A percentile compares a stretch with the other conserved stretches of the same genome.
These are phyloP conservation scores for Araneus ventricosus DNA, from an alignment of 1,140 invertebrate species.

Conservation along the genomic window DNA sequence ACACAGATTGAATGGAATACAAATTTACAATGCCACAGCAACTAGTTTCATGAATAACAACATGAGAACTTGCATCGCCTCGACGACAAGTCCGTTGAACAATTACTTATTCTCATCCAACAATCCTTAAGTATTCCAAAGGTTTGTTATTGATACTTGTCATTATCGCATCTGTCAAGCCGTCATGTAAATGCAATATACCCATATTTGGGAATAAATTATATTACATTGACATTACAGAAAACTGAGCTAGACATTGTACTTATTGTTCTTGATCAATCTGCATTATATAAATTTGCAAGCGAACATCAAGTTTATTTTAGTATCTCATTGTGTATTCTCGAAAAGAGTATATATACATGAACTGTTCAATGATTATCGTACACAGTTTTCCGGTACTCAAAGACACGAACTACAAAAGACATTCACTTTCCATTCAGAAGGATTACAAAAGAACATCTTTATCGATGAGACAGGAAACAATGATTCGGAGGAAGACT, in stretches of 20 bases:
- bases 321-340: neutral
- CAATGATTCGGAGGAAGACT: constrained; percentile 21
- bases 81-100: no score
- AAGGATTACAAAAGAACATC: constrained; percentile 46
- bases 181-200: no score
- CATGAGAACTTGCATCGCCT: no score
- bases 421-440: constrained; percentile 57
- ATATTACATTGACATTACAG: no score
- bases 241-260: neutral
- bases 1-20: no score
- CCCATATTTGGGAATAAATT: no score
- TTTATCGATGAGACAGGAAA: constrained; percentile 31
- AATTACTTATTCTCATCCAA: no score
- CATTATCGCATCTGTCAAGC: no score
- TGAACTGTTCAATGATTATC: constrained; percentile 35
- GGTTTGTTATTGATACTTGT: no score
- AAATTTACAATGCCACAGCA: no score
- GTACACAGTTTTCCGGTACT: neutral
- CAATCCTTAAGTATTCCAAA: no score
- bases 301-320: constrained; percentile 12
- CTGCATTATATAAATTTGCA: neutral
- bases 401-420: constrained; percentile 50
- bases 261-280: neutral
- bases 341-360: constrained; percentile 11
- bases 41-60: no score